Base-by-base conservation (phyloP, 2,888 invertebrate species). In the Atethmia centrago region DNA sequence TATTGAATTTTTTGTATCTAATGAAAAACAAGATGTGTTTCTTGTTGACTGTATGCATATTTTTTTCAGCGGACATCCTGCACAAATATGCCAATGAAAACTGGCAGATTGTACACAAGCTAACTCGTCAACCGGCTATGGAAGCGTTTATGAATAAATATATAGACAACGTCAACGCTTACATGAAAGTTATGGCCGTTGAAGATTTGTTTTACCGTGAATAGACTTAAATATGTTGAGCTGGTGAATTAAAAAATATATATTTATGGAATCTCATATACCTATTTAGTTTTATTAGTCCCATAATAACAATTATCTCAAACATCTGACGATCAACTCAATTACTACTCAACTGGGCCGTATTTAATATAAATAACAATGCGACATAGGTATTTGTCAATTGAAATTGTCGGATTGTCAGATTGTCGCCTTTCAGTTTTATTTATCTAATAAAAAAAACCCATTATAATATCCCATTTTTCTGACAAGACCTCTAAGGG, bases 81-180 rank as follows among this genome's bases (percentile, higher is more conserved):
- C 66, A 63, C 45, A 67, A 66, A 40, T 70, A 42, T 59, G 58
- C 66, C 28, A 70, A 72, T 47, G 49, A 68, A 55, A 70, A 77
- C 53, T 73, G 73, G 67, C 64, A 62, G 45, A 14, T 2, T 31
- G 31, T 71, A 12, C 68, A 76, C 28, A 47, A 56, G 28, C 31
- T 53, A 1, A 56, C 66, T 45, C 56, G 62, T 3, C n/a, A 31
- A 61, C 72, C 66, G 14, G n/a, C 51, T 19, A 71, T 73, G 72
- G 56, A 58, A 10, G 40, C 36, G 8, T 61, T 77, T 53, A 71
- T 77, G 69, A 31, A 21, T 16, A 58, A 72, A n/a, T 80, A 14
- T 9, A 40, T 71, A 0, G 19, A 42, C 2, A 68, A 80, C n/a
- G 16, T n/a, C 8, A 68, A 77, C n/a, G 55, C 40, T 31, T 73